Percentiles rank a stretch among this genome's conserved stretches.
These are phyloP conservation scores for Cololabis saira DNA, from an alignment of 2,113 vertebrate genomes.

Conservation along the genomic window DNA sequence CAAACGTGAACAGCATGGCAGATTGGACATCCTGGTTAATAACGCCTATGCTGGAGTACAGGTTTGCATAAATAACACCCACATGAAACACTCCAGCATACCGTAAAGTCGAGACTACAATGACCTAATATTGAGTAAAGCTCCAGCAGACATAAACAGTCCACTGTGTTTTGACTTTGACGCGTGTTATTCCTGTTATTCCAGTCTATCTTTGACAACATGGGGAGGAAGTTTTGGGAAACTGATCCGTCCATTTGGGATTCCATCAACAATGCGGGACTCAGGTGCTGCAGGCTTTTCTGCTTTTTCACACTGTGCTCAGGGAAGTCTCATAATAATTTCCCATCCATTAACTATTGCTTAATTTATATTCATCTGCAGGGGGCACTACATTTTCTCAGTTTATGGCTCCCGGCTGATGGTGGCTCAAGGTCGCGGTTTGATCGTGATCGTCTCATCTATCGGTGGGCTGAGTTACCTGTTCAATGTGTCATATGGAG, in stretches of 20 bases:
- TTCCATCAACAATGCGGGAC: conserved; percentile 85
- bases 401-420: conserved; percentile 86
- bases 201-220: conserved; percentile 70
- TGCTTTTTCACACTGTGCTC: no score
- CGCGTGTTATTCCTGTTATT: conserved; percentile 49
- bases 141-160: no score
- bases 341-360: background rate
- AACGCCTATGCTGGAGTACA: conserved; percentile 86
- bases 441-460: conserved; percentile 87
- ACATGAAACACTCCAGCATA: background rate
- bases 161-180: background rate
- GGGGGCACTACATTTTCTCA: conserved; percentile 87
- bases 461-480: conserved; percentile 82
- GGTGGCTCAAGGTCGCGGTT: conserved; percentile 84
- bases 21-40: conserved; percentile 87
- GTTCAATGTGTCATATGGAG: conserved; percentile 85
- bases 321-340: background rate
- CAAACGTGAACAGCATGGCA: conserved; percentile 79
- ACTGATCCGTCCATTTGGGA: conserved; percentile 84
- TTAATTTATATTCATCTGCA: conserved; percentile 34
- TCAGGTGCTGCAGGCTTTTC: conserved; percentile 73
- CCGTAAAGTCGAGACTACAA: background rate
- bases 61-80: conserved; percentile 50
- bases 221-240: conserved; percentile 86
- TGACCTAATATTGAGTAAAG: no score